phyloP scores from a whole-genome alignment of 2,888 invertebrate genomes.

The Ferdinandea cuprea region DNA sequence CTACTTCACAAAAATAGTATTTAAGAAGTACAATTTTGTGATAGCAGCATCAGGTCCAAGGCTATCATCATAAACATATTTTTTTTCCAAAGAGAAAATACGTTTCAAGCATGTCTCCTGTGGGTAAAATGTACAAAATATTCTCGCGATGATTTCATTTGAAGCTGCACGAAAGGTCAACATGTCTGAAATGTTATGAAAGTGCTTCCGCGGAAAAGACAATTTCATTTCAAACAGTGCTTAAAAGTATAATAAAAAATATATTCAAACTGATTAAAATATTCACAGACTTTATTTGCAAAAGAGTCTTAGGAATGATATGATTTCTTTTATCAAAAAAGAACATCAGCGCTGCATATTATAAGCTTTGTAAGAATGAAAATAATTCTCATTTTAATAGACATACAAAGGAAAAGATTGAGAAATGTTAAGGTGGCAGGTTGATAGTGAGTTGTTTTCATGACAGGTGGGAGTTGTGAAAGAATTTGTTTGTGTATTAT shows the following conservation, averaged over 20 bases:
- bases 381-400: too few relatives aligned
- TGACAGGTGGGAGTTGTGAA: too few relatives aligned
- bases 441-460: too few relatives aligned
- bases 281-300: not conserved
- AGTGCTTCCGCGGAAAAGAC: not conserved
- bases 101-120: not conserved
- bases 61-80: not conserved
- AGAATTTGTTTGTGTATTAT: too few relatives aligned
- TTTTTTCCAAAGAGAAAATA: too few relatives aligned
- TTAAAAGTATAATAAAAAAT: not conserved
- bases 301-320: not conserved
- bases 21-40: too few relatives aligned
- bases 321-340: not conserved
- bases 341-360: too few relatives aligned
- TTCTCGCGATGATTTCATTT: not conserved
- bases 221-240: not conserved
- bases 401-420: too few relatives aligned
- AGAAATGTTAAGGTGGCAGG: too few relatives aligned
- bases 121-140: not conserved
- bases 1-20: too few relatives aligned
- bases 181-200: not conserved
- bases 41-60: not conserved
- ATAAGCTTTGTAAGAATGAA: too few relatives aligned
- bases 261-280: not conserved
- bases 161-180: not conserved